A percentile compares a stretch with the other conserved stretches of the same genome.
These are phyloP conservation scores for Strigamia maritima DNA, from an alignment of 2,888 invertebrate species.

Conservation along the genomic window DNA sequence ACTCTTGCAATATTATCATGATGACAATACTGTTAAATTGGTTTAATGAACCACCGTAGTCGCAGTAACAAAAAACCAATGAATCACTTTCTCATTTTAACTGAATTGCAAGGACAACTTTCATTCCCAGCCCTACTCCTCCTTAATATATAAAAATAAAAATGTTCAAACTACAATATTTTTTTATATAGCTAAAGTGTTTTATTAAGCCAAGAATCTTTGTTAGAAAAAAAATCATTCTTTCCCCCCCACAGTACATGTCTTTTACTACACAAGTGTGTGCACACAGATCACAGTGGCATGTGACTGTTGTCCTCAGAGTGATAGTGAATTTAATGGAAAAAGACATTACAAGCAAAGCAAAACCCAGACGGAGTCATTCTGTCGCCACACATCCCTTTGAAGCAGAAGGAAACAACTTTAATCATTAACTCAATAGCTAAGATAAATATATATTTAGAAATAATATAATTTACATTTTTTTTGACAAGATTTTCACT, in stretches of 20 bases:
- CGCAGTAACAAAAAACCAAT: neutral
- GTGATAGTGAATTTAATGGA: constrained; percentile 4
- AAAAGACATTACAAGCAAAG: constrained; percentile 4
- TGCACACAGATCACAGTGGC: neutral
- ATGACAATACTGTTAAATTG: neutral
- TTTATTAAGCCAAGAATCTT: neutral
- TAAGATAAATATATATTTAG: neutral
- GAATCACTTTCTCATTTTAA: neutral
- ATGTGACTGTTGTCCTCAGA: constrained; percentile 4
- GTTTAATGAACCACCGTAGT: neutral
- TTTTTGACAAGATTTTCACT: neutral
- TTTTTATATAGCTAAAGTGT: neutral
- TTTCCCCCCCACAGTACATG: neutral
- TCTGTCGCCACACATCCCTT: neutral
- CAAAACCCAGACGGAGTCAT: constrained; percentile 4
- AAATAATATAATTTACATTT: neutral
- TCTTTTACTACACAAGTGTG: neutral
- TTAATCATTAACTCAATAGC: neutral
- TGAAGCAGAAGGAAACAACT: neutral
- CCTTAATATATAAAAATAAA: neutral
- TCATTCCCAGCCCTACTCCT: no score
- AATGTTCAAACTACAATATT: neutral
- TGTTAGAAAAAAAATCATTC: neutral
- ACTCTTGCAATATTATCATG: neutral
- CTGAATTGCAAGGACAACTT: neutral